phyloP scores from a whole-genome alignment of 2,797 vertebrate species.

The Saxicola maurus region DNA sequence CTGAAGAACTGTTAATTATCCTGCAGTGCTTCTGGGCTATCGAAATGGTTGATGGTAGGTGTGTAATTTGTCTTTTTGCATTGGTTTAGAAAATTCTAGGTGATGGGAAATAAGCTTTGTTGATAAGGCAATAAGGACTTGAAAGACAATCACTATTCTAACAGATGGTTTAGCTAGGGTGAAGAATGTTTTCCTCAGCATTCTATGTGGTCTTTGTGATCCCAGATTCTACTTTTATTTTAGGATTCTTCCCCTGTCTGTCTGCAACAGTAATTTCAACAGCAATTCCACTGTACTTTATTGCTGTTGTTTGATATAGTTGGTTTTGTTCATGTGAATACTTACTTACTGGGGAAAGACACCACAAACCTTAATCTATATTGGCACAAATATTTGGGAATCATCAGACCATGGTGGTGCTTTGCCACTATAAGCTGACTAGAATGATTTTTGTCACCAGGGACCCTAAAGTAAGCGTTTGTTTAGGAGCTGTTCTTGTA shows the following conservation, averaged over 20 bases:
- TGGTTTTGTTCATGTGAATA: not conserved
- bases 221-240: not conserved
- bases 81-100: conserved; percentile 32
- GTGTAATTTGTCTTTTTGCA: conserved; percentile 51
- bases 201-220: not conserved
- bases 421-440: not conserved
- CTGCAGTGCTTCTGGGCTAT: conserved; percentile 56
- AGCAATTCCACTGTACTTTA: not conserved
- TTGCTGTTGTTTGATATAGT: not conserved
- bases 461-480: not conserved
- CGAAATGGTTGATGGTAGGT: conserved; percentile 50
- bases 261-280: not conserved
- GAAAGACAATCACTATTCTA: not conserved
- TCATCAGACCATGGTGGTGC: not conserved
- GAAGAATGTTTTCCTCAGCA: not conserved
- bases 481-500: not conserved
- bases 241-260: not conserved
- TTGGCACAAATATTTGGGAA: not conserved
- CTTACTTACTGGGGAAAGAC: not conserved
- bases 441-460: not conserved
- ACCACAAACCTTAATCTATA: not conserved
- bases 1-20: conserved; percentile 50
- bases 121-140: not conserved
- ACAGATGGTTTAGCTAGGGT: not conserved
- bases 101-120: not conserved